Base-by-base conservation (phyloP, 2,113 vertebrate species). In the Urocolius indicus region DNA sequence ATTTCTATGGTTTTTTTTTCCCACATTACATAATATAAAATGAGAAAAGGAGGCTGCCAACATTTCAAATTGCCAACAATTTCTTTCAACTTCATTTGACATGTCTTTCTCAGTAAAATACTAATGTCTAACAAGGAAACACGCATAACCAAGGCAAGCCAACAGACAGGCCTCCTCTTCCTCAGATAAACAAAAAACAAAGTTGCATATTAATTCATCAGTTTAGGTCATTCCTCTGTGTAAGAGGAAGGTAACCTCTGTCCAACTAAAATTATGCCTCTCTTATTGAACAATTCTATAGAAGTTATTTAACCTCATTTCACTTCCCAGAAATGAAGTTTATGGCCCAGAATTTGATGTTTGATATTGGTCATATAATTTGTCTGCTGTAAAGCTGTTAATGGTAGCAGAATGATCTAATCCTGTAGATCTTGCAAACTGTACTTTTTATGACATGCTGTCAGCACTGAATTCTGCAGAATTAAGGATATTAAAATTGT, bases 231-330 rank as follows among this genome's bases (percentile, higher is more conserved):
- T 6, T 83, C 26, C 32, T 82, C 34, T 89, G 8, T 45, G n/a
- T 71, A 61, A 82, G 36, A 89, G 46, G 36, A 87, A 89, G 54
- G 49, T 43, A 91, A 85, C 16, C 29, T 90, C 54, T 66, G 74
- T 23, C 43, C 38, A 73, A 55, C 26, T 59, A 86, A 77, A 95
- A 88, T 83, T 46, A 84, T 19, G 21, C 7, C 34, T 71, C 43
- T 87, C 45, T 41, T 45, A 46, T 8, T 65, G 21, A n/a, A 63
- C 23, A 55, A 1, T 23, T 68, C 48, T 21, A 2, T 83, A 49
- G 51, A 55, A 87, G 43, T n/a, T 38, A 79, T 88, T 95, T 91
- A 91, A 91, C 58, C 72, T 85, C 43, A 83, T 84, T 87, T 89
- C 58, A 5, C 46, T 89, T 93, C 54, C 77, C 17, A 87, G 78